These are phyloP conservation scores for Folsomia manolachei DNA, from an alignment of 2,888 invertebrate species.

Conservation along the genomic window DNA sequence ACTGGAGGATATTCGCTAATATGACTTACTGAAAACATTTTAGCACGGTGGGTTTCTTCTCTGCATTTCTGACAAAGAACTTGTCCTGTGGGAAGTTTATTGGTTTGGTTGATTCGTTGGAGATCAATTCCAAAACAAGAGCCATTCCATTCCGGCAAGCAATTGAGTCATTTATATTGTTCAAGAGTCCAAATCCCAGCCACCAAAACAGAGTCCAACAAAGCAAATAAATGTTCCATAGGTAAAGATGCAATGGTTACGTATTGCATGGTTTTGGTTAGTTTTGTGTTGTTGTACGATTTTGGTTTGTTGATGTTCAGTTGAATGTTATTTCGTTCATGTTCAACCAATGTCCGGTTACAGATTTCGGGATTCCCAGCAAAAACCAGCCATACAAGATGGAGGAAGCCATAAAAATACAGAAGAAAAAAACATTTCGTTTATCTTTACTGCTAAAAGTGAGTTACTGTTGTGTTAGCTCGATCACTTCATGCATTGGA, in stretches of 20 bases:
- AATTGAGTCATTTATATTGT: conserved; percentile 12
- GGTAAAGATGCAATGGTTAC: too few species aligned
- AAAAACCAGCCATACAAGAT: not conserved
- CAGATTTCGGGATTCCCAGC: conserved; percentile 6
- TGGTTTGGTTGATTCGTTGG: too few species aligned
- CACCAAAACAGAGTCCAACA: conserved; percentile 10
- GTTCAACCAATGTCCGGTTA: not conserved
- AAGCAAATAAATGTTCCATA: too few species aligned
- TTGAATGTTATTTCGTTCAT: not conserved
- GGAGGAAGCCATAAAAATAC: not conserved
- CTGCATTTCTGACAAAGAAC: conserved; percentile 66
- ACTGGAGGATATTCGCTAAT: too few species aligned
- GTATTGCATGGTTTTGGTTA: too few species aligned
- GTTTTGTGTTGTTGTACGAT: too few species aligned
- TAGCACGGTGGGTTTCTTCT: conserved; percentile 69
- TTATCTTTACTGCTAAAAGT: conserved; percentile 2
- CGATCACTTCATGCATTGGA: too few species aligned
- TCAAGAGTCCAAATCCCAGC: conserved; percentile 14
- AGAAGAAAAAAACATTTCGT: not conserved
- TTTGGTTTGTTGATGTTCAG: not conserved
- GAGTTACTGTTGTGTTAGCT: not conserved
- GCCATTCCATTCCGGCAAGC: too few species aligned
- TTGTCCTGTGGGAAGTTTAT: too few species aligned
- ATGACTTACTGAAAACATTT: conserved; percentile 64
- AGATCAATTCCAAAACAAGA: not conserved